A percentile compares a stretch with the other conserved stretches of the same genome.
Conservation (phyloP, 2,888 invertebrate species). For the Danaus chrysippus region DNA sequence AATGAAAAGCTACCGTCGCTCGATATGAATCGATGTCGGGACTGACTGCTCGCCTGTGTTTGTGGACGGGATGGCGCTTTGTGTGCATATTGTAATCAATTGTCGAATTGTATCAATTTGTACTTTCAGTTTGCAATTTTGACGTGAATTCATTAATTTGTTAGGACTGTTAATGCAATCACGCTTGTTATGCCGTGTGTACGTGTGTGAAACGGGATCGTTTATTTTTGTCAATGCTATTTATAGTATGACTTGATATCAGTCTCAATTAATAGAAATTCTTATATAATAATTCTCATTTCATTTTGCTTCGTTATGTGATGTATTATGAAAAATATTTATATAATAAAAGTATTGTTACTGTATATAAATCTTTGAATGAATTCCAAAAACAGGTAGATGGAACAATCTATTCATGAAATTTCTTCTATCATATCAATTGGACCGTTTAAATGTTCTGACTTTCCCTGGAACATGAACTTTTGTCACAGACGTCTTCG, state of each 20-base stretch:
- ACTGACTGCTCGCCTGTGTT: conserved; percentile 73
- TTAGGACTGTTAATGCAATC: conserved; percentile 50
- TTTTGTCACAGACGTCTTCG: conserved; percentile 49
- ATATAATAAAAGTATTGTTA: too few relatives aligned
- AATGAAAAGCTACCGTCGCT: conserved; percentile 73
- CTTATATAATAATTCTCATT: too few relatives aligned
- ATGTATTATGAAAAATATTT: too few relatives aligned
- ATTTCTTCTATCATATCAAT: not conserved
- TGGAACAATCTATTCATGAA: too few relatives aligned
- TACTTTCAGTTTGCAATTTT: conserved; percentile 74
- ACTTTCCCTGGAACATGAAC: conserved; percentile 26
- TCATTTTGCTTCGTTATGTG: too few relatives aligned
- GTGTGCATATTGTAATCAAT: conserved; percentile 77
- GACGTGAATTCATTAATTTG: conserved; percentile 68
- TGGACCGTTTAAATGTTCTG: conserved; percentile 5
- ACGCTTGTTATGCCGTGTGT: conserved; percentile 33
- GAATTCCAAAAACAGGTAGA: too few relatives aligned
- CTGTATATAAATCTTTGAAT: too few relatives aligned
- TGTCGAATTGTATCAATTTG: conserved; percentile 72
- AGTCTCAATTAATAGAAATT: too few relatives aligned
- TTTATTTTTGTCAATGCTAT: conserved; percentile 16
- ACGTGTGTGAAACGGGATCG: conserved; percentile 23
- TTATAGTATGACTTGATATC: not conserved
- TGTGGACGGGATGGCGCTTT: conserved; percentile 67
- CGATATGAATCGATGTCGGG: conserved; percentile 73